Evolutionary conservation across 2,797 vertebrate species (phyloP).

Genomic region (Linurgus olivaceus): DNA sequence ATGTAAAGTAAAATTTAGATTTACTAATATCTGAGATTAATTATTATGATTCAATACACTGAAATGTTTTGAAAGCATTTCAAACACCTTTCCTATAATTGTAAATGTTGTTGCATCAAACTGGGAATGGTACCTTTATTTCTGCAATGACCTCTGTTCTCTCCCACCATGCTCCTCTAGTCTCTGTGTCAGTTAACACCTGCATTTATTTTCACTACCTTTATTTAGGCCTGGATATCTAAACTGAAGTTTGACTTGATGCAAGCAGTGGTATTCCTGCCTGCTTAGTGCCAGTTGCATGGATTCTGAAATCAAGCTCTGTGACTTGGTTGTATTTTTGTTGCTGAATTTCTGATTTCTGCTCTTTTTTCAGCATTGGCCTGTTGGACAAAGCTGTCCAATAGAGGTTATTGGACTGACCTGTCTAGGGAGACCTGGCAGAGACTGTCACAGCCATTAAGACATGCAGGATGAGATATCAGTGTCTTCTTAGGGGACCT

Average conservation of each 20-base stretch:
- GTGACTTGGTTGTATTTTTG: not conserved
- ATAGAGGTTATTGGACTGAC: not conserved
- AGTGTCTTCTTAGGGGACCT: not conserved
- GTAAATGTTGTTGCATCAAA: not conserved
- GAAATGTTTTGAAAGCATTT: not conserved
- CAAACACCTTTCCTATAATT: not conserved
- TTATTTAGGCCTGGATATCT: not conserved
- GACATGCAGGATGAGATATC: not conserved
- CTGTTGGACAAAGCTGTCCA: not conserved
- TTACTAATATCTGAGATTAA: not conserved
- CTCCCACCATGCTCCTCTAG: not conserved
- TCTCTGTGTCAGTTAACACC: not conserved
- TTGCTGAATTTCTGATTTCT: not conserved
- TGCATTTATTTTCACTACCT: not conserved
- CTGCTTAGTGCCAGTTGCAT: not conserved
- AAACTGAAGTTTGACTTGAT: not conserved
- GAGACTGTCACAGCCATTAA: not conserved
- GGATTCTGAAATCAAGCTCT: not conserved
- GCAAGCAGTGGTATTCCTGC: not conserved
- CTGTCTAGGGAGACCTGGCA: not conserved
- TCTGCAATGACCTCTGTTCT: not conserved
- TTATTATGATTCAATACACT: not conserved
- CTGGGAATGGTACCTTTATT: not conserved
- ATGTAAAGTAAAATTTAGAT: not conserved
- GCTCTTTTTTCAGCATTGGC: not conserved